phyloP scores from a whole-genome alignment of 2,888 invertebrate species.

The Cataglyphis albicans region DNA sequence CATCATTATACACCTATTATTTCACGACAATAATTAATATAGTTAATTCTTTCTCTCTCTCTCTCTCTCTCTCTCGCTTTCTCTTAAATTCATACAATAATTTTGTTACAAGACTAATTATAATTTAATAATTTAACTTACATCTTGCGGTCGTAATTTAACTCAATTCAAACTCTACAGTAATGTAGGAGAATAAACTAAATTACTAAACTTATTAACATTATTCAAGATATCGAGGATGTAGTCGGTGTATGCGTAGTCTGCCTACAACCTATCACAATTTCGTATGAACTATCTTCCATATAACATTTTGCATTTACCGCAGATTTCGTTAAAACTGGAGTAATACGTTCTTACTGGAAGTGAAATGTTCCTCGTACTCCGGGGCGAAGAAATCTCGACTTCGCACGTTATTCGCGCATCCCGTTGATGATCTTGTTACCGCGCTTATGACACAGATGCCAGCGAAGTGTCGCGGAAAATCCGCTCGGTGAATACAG shows the following conservation, averaged over 20 bases:
- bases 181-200: conserved; percentile 16
- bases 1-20: background rate
- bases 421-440: conserved; percentile 59
- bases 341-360: conserved; percentile 51
- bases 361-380: conserved; percentile 4
- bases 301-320: conserved; percentile 27
- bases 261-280: conserved; percentile 17
- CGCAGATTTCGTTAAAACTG: conserved; percentile 51
- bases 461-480: conserved; percentile 50
- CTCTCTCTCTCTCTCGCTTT: too few species aligned
- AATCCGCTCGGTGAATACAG: conserved; percentile 45
- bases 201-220: conserved; percentile 26
- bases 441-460: conserved; percentile 56
- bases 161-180: conserved; percentile 14
- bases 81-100: background rate
- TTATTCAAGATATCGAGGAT: conserved; percentile 30
- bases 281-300: conserved; percentile 27
- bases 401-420: conserved; percentile 43
- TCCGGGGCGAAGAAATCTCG: conserved; percentile 47
- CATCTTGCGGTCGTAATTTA: conserved; percentile 17
- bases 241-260: background rate
- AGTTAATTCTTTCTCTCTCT: background rate
- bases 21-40: conserved; percentile 34
- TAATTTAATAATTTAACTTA: conserved; percentile 32
- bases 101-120: conserved; percentile 15